These are phyloP conservation scores for Mobula hypostoma DNA, from an alignment of 2,113 vertebrate genomes.

Conservation along the genomic window DNA sequence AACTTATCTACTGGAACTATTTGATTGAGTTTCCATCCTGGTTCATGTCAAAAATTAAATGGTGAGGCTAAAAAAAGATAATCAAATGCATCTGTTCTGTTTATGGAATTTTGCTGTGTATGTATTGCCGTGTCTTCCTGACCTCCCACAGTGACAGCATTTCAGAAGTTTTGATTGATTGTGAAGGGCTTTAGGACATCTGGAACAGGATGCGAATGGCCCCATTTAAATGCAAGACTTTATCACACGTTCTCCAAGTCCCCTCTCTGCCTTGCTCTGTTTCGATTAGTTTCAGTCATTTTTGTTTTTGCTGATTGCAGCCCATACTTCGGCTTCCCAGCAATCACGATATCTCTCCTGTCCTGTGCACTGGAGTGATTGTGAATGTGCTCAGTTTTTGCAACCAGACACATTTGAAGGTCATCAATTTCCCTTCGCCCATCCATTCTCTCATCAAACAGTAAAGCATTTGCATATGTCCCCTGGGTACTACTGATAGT, in stretches of 20 bases:
- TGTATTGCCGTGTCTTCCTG: no score
- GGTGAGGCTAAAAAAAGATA: background rate
- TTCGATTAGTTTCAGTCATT: background rate
- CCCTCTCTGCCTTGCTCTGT: background rate
- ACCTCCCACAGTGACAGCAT: no score
- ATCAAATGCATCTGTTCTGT: background rate
- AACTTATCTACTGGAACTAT: background rate
- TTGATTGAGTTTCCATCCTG: background rate
- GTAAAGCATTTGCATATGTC: background rate
- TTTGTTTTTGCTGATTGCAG: background rate
- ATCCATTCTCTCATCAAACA: background rate
- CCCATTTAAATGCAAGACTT: no score
- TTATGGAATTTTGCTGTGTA: no score
- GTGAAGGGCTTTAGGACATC: no score
- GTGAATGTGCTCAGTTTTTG: background rate
- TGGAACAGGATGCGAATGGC: no score
- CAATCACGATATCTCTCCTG: background rate
- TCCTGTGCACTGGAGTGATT: background rate
- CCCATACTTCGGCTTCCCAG: background rate
- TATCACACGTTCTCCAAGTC: background rate
- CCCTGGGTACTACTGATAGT: background rate
- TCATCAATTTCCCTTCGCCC: background rate
- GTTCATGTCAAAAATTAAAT: background rate
- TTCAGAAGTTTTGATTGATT: no score
- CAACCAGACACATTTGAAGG: background rate